Conservation (phyloP, 2,797 vertebrate genomes). For the Crypturellus tataupa region DNA sequence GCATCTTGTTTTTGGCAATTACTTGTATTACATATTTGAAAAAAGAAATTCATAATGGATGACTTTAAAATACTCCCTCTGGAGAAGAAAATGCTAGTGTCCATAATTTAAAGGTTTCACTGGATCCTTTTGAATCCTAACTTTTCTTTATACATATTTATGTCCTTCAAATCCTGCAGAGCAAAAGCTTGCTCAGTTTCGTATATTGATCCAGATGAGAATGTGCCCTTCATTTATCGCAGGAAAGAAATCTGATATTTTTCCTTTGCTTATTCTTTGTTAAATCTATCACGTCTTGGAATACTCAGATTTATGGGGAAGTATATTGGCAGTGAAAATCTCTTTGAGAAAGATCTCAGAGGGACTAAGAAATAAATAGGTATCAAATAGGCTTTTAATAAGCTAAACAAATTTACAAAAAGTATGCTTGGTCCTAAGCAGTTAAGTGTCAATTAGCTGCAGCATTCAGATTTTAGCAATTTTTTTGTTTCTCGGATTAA, state of each 20-base stretch:
- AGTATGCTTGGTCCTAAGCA: neutral
- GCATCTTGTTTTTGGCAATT: neutral
- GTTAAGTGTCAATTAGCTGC: neutral
- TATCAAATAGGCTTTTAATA: neutral
- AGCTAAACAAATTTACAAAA: neutral
- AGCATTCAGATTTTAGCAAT: neutral
- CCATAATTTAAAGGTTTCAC: neutral
- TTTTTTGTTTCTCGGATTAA: neutral
- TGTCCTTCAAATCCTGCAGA: neutral
- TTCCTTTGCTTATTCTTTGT: neutral
- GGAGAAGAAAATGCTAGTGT: neutral
- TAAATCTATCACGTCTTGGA: neutral
- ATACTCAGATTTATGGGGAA: neutral
- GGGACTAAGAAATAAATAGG: neutral
- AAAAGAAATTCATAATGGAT: neutral
- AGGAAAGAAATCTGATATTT: rapidly evolving
- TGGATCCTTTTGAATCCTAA: neutral
- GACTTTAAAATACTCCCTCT: neutral
- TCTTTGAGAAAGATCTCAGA: neutral
- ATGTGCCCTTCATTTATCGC: neutral
- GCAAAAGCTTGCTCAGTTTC: neutral
- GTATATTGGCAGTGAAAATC: neutral
- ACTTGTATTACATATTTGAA: neutral
- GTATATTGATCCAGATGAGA: neutral
- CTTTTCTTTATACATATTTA: neutral